These are phyloP conservation scores for Beaufortia kweichowensis DNA, from an alignment of 2,113 vertebrate genomes.

Conservation along the genomic window DNA sequence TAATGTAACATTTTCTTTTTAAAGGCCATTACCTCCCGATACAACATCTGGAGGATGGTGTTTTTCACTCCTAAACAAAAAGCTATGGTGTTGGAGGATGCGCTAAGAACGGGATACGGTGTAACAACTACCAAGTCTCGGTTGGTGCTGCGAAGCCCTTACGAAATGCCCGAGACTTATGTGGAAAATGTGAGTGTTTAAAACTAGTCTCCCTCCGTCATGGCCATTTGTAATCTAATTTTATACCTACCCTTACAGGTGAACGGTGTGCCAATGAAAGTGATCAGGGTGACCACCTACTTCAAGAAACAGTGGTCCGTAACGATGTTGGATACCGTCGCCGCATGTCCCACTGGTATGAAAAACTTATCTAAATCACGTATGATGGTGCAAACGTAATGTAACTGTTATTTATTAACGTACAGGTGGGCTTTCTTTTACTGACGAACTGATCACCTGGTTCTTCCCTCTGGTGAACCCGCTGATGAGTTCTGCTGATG, in stretches of 20 bases:
- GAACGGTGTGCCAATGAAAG: slow-evolving; percentile 73
- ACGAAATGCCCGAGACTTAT: slow-evolving; percentile 66
- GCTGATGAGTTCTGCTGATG: slow-evolving; percentile 54
- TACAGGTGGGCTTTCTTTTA: slow-evolving; percentile 72
- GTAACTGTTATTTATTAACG: neutral
- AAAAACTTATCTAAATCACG: no score
- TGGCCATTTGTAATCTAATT: no score
- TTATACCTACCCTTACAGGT: slow-evolving; percentile 60
- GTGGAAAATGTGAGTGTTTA: slow-evolving; percentile 64
- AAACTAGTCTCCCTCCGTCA: no score
- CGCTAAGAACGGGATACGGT: slow-evolving; percentile 65
- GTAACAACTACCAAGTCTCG: slow-evolving; percentile 56
- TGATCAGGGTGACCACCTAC: slow-evolving; percentile 74
- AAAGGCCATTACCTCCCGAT: neutral
- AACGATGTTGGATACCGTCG: slow-evolving; percentile 64
- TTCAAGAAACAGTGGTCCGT: slow-evolving; percentile 70
- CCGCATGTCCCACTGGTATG: slow-evolving; percentile 61
- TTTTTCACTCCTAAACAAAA: slow-evolving; percentile 68
- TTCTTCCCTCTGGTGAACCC: slow-evolving; percentile 72
- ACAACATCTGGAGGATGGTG: slow-evolving; percentile 71
- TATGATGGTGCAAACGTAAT: no score
- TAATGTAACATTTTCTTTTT: neutral
- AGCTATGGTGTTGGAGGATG: slow-evolving; percentile 64
- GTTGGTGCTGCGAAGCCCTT: slow-evolving; percentile 67
- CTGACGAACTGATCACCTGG: slow-evolving; percentile 73